phyloP scores from a whole-genome alignment of 2,113 vertebrate species.

The Sialia sialis region DNA sequence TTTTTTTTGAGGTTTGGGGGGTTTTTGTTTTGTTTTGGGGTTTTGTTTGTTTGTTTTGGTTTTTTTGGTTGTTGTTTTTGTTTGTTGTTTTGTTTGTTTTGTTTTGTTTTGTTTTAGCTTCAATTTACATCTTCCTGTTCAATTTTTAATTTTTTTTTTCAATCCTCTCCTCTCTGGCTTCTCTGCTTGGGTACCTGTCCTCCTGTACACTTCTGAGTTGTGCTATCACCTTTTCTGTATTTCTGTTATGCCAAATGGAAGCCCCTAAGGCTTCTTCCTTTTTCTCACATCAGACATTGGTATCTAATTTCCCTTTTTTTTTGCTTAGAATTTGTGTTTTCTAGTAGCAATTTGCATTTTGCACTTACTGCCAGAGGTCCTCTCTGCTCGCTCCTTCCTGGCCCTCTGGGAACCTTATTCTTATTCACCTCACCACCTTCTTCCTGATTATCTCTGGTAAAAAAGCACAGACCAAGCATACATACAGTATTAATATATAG shows the following conservation, averaged over 20 bases:
- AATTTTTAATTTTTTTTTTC: neutral
- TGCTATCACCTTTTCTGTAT: neutral
- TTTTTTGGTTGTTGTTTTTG: neutral
- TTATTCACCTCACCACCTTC: neutral
- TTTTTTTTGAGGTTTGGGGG: accelerated
- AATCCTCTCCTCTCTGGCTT: neutral
- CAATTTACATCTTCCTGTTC: neutral
- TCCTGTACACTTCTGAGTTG: neutral
- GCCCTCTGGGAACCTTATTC: neutral
- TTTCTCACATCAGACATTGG: neutral
- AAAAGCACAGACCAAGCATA: neutral
- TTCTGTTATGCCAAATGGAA: neutral
- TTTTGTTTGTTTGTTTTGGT: neutral
- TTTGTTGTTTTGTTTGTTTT: too few species aligned
- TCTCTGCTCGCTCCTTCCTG: neutral
- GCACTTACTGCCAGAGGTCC: neutral
- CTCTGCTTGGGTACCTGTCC: neutral
- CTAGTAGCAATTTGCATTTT: neutral
- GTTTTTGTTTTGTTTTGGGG: neutral
- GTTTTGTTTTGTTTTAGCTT: neutral
- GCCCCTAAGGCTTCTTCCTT: neutral
- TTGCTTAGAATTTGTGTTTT: neutral
- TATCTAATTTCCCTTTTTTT: neutral
- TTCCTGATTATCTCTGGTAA: neutral
- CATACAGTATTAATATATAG: neutral